These are phyloP conservation scores for Apodemus sylvaticus DNA, from an alignment of 2,113 vertebrate genomes.

Conservation along the genomic window DNA sequence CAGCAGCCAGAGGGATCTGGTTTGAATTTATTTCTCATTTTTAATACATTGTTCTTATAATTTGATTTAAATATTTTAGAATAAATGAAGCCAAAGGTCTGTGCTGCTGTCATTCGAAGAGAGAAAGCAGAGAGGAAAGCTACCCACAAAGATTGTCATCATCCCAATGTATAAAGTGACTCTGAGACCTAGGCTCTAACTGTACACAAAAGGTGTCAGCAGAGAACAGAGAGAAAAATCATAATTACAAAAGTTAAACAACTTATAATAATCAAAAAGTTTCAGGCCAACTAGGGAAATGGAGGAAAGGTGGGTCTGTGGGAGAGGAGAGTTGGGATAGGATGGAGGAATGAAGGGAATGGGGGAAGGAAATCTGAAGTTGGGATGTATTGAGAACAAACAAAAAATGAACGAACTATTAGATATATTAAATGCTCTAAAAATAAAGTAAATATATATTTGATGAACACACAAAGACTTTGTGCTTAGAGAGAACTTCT, in stretches of 20 bases:
- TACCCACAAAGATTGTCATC: not conserved
- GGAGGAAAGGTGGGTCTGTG: not conserved
- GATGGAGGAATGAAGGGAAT: not conserved
- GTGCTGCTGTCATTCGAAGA: slow-evolving; percentile 50
- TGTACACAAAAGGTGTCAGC: not conserved
- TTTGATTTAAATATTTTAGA: slow-evolving; percentile 76
- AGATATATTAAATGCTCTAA: not conserved
- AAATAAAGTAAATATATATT: not conserved
- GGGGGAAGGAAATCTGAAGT: not conserved
- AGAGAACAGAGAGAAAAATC: not conserved
- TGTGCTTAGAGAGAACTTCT: not conserved
- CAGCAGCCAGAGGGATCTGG: slow-evolving; percentile 61
- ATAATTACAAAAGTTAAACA: not conserved
- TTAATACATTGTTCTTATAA: slow-evolving; percentile 70
- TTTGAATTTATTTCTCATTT: slow-evolving; percentile 78
- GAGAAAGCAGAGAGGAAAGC: not conserved
- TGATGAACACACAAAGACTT: slow-evolving; percentile 1
- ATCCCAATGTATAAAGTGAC: not conserved
- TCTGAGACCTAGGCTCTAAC: not conserved
- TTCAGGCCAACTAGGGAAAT: not conserved
- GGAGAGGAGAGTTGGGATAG: not conserved
- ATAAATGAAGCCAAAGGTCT: slow-evolving; percentile 60
- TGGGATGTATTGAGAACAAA: not conserved
- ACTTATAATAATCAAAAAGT: not conserved
- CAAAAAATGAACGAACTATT: not conserved